phyloP scores from a whole-genome alignment of 2,888 invertebrate species.

The Syrista parreyssii region DNA sequence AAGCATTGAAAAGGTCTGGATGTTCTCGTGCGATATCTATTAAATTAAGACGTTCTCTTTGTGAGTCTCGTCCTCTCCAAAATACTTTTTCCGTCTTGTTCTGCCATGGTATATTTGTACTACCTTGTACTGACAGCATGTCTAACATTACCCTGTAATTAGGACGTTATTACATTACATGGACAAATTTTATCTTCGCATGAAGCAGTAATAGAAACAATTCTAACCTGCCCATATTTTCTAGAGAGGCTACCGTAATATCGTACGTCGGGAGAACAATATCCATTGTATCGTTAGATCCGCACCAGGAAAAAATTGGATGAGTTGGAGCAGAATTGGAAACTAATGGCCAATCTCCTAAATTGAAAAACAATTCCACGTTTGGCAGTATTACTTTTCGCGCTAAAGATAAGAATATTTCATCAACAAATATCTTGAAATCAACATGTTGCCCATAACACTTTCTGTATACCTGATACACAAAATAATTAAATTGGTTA shows the following conservation, averaged over 20 bases:
- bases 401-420: constrained; percentile 82
- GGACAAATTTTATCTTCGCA: background rate
- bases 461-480: constrained; percentile 78
- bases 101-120: constrained; percentile 78
- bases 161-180: constrained; percentile 2
- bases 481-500: background rate
- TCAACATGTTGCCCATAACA: constrained; percentile 96
- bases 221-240: constrained; percentile 89
- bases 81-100: constrained; percentile 81
- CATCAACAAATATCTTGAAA: constrained; percentile 96
- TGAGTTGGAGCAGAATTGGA: constrained; percentile 69
- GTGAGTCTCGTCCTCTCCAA: constrained; percentile 94
- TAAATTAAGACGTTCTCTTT: constrained; percentile 84
- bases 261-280: constrained; percentile 97
- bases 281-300: constrained; percentile 85
- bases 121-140: constrained; percentile 90
- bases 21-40: constrained; percentile 80
- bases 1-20: constrained; percentile 88
- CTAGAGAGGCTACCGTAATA: constrained; percentile 89
- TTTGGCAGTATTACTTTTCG: constrained; percentile 87
- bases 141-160: constrained; percentile 83
- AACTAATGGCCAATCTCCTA: constrained; percentile 96
- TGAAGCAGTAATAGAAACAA: background rate
- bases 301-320: constrained; percentile 97
- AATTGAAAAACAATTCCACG: constrained; percentile 89